These are phyloP conservation scores for Clistopyga incitator DNA, from an alignment of 2,888 invertebrate species.

Conservation along the genomic window DNA sequence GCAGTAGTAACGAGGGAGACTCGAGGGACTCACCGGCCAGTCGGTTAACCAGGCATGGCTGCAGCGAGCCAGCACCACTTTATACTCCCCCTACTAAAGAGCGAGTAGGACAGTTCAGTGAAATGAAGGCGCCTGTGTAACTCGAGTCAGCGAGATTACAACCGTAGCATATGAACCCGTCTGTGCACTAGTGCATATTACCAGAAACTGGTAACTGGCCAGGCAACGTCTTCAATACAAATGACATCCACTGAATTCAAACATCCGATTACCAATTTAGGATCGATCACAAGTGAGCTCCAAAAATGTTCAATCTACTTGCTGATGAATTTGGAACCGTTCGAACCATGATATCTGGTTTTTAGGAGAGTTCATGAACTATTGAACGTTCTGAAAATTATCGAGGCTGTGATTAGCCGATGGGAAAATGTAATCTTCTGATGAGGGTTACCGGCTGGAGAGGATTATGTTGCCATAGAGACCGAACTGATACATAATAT, in stretches of 20 bases:
- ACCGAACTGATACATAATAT: no score
- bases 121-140: constrained; percentile 21
- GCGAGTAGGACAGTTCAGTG: constrained; percentile 17
- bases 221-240: not conserved
- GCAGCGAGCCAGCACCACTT: not conserved
- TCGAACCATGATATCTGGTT: not conserved
- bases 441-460: no score
- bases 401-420: not conserved
- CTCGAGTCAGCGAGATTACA: constrained; percentile 24
- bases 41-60: constrained; percentile 13
- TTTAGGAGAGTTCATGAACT: not conserved
- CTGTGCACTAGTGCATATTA: not conserved
- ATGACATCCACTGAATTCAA: no score
- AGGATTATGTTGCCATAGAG: no score
- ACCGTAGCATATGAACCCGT: not conserved
- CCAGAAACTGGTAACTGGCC: not conserved
- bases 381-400: not conserved
- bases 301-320: no score
- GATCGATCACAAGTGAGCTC: no score
- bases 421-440: no score
- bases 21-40: constrained; percentile 38
- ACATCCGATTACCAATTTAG: no score
- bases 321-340: no score
- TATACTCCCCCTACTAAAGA: constrained; percentile 4
- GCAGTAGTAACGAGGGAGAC: constrained; percentile 39